Base-by-base conservation (phyloP, 2,888 invertebrate species). In the Nysson spinosus region DNA sequence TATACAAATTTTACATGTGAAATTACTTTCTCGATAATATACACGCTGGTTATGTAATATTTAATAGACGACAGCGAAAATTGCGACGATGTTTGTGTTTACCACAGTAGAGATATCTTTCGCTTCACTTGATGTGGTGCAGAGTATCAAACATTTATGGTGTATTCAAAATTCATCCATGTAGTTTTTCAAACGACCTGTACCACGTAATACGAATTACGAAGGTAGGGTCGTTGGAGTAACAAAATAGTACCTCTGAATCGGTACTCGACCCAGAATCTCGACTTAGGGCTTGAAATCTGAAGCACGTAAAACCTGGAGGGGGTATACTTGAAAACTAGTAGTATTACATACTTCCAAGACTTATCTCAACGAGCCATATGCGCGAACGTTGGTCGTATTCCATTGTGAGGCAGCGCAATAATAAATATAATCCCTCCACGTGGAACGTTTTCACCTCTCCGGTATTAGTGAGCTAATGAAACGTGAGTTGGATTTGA, bases 401-500 rank as follows among this genome's bases (percentile, higher is more conserved):
- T 42, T 14, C 54, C 47, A 73, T 72, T 72, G 69, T 73, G 5
- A 24, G 5, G 3, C 11, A 42, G 17, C 7, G 49, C 42, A 39
- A 61, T 49, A 64, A 74, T 58, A 55, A 62, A 64, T 64, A 40
- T 56, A 56, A 72, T 69, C 69, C 68, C 56, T 43, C 30, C 50
- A 34, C 34, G 44, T 12, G 60, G 24, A 63, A 50, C 44, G 58
- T 35, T 66, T 50, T 62, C 75, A 30, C 67, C 71, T 67, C 54
- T 30, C 34, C 37, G 47, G 67, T 54, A 71, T 75, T 78, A 72
- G 71, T 72, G 68, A 61, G 72, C 70, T 79, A 75, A 72, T 66
- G 73, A 72, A 73, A 63, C 68, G 65, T 65, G 75, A 80, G 78
- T 80, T 69, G 71, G 61, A 75, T 70, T 71, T 63, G 57, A 57